These are phyloP conservation scores for Rhabdomys pumilio DNA, from an alignment of 2,797 vertebrate species.

Conservation along the genomic window DNA sequence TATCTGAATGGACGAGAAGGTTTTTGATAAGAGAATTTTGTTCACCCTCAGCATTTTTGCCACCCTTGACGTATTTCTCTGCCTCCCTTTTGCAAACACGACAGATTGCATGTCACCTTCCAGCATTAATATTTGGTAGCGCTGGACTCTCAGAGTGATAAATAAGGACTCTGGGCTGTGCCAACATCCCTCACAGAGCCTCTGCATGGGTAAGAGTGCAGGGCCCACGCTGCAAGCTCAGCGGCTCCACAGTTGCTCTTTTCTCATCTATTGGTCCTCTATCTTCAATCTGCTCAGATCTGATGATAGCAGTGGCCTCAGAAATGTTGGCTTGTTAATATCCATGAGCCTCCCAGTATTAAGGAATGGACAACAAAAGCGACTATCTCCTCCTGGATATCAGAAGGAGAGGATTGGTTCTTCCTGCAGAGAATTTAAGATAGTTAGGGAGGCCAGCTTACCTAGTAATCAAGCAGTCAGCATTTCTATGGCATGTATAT, in stretches of 20 bases:
- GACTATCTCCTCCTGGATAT: constrained; percentile 20
- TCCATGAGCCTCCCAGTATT: constrained; percentile 22
- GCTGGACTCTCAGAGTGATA: constrained; percentile 23
- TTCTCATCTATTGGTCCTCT: not conserved
- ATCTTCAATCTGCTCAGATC: constrained; percentile 67
- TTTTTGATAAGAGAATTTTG: constrained; percentile 59
- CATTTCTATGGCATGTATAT: not conserved
- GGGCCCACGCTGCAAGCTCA: constrained; percentile 1
- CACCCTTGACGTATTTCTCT: constrained; percentile 68
- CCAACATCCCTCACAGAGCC: not conserved
- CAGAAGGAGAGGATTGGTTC: constrained; percentile 39
- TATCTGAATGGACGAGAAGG: constrained; percentile 26
- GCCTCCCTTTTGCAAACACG: constrained; percentile 67
- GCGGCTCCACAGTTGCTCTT: not conserved
- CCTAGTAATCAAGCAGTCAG: not conserved
- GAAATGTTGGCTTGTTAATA: constrained; percentile 64
- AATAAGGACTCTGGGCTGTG: not conserved
- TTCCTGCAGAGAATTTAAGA: constrained; percentile 26
- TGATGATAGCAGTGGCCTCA: constrained; percentile 41
- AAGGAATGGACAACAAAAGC: constrained; percentile 48
- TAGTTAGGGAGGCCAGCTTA: not conserved
- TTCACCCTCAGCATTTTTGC: constrained; percentile 73
- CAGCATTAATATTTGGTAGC: constrained; percentile 66
- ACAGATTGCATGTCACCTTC: constrained; percentile 60
- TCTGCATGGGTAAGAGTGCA: not conserved